Evolutionary conservation across 2,797 vertebrate species (phyloP).

Genomic region (Spinibarbus caldwelli): DNA sequence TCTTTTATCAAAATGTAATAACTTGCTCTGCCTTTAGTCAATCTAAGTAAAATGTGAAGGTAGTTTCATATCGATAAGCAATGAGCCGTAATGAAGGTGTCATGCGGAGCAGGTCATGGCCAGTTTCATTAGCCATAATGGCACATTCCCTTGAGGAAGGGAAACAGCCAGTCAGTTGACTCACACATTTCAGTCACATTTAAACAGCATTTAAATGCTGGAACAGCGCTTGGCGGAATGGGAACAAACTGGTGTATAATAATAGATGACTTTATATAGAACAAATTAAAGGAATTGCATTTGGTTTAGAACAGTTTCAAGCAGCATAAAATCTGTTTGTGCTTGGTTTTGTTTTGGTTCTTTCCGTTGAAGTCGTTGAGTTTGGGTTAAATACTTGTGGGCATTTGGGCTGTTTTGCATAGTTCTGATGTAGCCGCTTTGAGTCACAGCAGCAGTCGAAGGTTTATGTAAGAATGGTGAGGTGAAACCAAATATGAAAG

Average conservation of each 20-base stretch:
- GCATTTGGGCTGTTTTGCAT: background rate
- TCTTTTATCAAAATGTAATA: background rate
- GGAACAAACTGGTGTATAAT: background rate
- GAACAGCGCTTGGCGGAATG: background rate
- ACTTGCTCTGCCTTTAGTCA: background rate
- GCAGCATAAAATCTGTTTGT: background rate
- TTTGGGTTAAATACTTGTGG: background rate
- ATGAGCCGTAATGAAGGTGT: conserved; percentile 1
- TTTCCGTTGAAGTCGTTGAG: background rate
- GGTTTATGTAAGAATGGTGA: background rate
- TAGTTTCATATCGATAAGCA: background rate
- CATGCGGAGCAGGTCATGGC: background rate
- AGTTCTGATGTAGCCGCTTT: background rate
- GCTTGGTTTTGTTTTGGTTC: background rate
- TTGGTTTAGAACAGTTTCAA: background rate
- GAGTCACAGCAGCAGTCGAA: background rate
- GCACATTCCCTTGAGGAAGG: background rate
- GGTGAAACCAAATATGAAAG: background rate
- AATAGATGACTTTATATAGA: conserved; percentile 5
- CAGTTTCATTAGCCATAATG: conserved; percentile 27
- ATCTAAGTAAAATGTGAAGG: background rate
- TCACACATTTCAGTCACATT: background rate
- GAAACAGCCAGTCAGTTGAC: conserved; percentile 7
- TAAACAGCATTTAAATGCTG: background rate
- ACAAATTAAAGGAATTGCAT: background rate